Base-by-base conservation (phyloP, 2,888 invertebrate species). In the Pseudococcus jackbeardsleyi region DNA sequence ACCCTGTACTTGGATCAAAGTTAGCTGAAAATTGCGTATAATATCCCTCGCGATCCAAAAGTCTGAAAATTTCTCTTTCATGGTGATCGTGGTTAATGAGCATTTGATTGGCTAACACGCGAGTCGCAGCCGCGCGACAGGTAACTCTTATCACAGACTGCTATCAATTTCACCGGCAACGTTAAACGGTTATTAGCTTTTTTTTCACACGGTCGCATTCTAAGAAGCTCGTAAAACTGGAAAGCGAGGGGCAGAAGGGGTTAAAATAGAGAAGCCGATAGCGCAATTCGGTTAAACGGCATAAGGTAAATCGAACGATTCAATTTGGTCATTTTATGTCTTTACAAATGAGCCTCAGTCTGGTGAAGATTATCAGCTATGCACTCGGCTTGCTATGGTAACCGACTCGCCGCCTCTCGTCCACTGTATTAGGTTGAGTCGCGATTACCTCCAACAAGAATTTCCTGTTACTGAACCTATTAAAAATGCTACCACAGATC, bases 321-420 rank as follows among this genome's bases (percentile, higher is more conserved):
- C 85, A 85, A 85, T 85, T 85, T 85, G 85, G 85, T 85, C 59
- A 85, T 85, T 85, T 85, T 85, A 85, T 85, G 85, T 85, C 85
- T 85, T 85, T 85, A 85, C 85, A 85, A 85, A 85, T 85, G 85
- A 85, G 85, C 59, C 54, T 12, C 19, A 85, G 85, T 85, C 85
- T 85, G 85, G 59, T 82, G 22, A 42, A 85, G 85, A 85, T 85
- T 59, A 85, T 85, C 85, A 39, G n/a, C 22, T 48, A 42, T 42
- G 48, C 50, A 26, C 17, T 72, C 33, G 42, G 42, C 42, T 42
- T 42, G 42, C 42, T 42, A 42, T 33, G 11, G 72, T 39, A 72
- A 72, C 72, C 19, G 17, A 33, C 72, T 33, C 33, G 33, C 72
- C 72, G 72, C 72, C 72, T 72, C 64, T 64, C 64, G 22, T 64